Percentiles rank a stretch among this genome's conserved stretches.
phyloP scores from a whole-genome alignment of 2,888 invertebrate genomes.

The Pristionchus exspectatus region DNA sequence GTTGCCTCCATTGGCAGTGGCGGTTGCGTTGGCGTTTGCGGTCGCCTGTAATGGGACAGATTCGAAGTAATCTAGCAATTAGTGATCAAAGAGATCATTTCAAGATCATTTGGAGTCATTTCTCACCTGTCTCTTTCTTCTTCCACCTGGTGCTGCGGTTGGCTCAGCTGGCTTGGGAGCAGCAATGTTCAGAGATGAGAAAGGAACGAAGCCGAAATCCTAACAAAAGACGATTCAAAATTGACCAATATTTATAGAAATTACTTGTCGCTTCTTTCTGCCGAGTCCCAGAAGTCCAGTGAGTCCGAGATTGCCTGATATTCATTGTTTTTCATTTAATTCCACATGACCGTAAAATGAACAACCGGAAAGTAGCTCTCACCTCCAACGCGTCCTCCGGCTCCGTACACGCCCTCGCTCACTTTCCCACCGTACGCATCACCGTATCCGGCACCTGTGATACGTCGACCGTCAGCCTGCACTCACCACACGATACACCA shows the following conservation, averaged over 20 bases:
- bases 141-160: not conserved
- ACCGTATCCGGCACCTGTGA: not conserved
- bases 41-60: not conserved
- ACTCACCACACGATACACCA: not conserved
- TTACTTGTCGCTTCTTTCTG: not conserved
- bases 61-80: too few relatives aligned
- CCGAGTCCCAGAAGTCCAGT: not conserved
- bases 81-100: not conserved
- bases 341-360: not conserved
- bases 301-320: not conserved
- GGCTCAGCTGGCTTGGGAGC: not conserved
- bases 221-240: not conserved
- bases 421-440: not conserved
- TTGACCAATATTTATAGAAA: not conserved
- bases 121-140: conserved; percentile 1
- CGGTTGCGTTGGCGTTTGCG: not conserved
- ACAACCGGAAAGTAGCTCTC: not conserved
- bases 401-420: conserved; percentile 4
- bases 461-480: not conserved
- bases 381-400: not conserved
- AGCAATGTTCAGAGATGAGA: not conserved
- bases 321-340: not conserved
- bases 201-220: not conserved
- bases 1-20: not conserved
- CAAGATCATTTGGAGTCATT: not conserved